Conservation (phyloP, 2,113 vertebrate genomes). For the Cyphomyrus discorhynchus region DNA sequence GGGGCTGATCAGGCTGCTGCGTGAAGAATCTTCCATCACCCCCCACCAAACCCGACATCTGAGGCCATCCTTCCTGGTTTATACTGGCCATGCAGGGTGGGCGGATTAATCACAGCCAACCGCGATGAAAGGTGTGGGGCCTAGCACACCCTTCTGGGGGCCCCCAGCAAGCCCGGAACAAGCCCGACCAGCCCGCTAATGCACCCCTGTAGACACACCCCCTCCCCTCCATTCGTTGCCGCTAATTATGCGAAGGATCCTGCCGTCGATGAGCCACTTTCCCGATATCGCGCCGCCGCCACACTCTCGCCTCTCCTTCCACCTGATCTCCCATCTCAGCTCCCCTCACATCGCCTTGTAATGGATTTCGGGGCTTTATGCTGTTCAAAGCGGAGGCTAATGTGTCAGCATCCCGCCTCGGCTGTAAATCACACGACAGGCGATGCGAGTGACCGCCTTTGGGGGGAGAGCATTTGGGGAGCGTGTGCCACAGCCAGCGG, state of each 20-base stretch:
- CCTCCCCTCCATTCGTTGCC: not conserved
- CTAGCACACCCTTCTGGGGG: not conserved
- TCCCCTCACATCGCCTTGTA: not conserved
- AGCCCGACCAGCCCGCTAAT: not conserved
- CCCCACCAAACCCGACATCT: not conserved
- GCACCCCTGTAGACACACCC: not conserved
- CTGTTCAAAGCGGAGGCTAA: not conserved
- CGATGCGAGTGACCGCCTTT: not conserved
- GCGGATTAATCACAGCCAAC: not conserved
- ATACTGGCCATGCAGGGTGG: too few species aligned
- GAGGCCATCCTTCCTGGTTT: not conserved
- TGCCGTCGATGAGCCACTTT: not conserved
- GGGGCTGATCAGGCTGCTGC: not conserved
- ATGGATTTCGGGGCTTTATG: not conserved
- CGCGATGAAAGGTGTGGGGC: not conserved
- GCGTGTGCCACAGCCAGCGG: not conserved
- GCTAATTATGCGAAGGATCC: not conserved
- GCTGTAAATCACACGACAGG: not conserved
- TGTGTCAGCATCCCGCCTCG: not conserved
- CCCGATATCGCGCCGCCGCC: not conserved
- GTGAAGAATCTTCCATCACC: not conserved
- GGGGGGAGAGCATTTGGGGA: not conserved
- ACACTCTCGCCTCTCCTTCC: not conserved
- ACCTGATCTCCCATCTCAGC: not conserved
- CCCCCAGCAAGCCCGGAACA: not conserved